Conservation (phyloP, 1,140 invertebrate genomes). For the Arion vulgaris region DNA sequence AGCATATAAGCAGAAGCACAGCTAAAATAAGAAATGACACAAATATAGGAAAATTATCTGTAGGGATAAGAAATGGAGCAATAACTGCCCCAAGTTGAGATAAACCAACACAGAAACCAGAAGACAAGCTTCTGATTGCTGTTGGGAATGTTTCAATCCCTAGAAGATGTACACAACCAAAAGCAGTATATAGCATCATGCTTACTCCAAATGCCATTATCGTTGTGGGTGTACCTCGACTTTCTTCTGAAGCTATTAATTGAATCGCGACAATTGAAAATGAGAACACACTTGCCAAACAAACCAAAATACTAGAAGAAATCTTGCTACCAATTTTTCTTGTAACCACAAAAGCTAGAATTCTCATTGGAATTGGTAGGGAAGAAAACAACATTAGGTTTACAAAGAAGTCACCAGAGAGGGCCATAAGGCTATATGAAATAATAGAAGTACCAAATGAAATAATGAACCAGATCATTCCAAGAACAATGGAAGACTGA, state of each 20-base stretch:
- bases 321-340: background rate
- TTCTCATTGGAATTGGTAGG: background rate
- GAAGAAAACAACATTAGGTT: background rate
- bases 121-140: background rate
- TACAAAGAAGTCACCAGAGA: slow-evolving; percentile 11
- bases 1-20: background rate
- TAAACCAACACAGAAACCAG: background rate
- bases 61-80: background rate
- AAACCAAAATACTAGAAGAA: background rate
- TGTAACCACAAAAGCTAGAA: background rate
- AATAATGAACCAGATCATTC: background rate
- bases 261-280: background rate
- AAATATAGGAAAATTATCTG: background rate
- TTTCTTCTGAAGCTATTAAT: background rate
- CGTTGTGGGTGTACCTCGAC: background rate
- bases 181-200: background rate
- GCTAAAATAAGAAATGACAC: background rate
- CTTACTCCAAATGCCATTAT: background rate
- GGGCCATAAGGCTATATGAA: background rate
- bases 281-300: background rate
- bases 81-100: background rate
- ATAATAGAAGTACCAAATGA: background rate
- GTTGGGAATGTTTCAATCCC: background rate
- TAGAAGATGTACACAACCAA: background rate
- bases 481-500: background rate